Evolutionary conservation across 2,888 invertebrate species (phyloP).

Genomic region (Lithophane semibrunnea): DNA sequence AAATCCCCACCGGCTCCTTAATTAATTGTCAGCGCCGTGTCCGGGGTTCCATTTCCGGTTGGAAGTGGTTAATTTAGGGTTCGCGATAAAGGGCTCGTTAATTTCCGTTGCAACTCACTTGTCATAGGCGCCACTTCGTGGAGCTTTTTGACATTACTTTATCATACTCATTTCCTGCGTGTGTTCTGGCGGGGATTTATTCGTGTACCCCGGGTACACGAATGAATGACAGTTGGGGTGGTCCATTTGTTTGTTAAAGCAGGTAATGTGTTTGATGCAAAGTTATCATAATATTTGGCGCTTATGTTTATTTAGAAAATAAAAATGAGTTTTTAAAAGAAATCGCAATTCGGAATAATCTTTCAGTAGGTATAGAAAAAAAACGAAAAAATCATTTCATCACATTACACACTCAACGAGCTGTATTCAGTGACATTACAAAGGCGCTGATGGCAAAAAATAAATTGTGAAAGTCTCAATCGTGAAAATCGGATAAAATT

Average conservation of each 20-base stretch:
- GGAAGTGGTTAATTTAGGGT: slow-evolving; percentile 80
- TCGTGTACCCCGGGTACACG: not conserved
- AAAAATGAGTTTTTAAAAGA: not conserved
- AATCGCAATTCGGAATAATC: not conserved
- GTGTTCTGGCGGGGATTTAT: slow-evolving; percentile 6
- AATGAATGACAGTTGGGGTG: slow-evolving; percentile 19
- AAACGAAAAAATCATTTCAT: slow-evolving; percentile 36
- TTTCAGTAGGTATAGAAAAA: slow-evolving; percentile 2
- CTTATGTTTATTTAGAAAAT: not conserved
- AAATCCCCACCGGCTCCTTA: slow-evolving; percentile 66
- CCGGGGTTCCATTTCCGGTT: slow-evolving; percentile 72
- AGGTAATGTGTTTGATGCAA: slow-evolving; percentile 5
- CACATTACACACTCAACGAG: slow-evolving; percentile 40
- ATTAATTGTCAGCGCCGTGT: slow-evolving; percentile 72
- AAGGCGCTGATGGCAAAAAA: slow-evolving; percentile 52
- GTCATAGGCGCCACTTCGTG: slow-evolving; percentile 70
- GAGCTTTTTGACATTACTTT: slow-evolving; percentile 57
- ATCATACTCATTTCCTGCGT: slow-evolving; percentile 60
- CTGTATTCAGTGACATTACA: slow-evolving; percentile 36
- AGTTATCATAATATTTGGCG: not conserved
- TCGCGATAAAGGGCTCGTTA: slow-evolving; percentile 80
- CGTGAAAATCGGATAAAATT: slow-evolving; percentile 52
- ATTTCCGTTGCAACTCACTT: slow-evolving; percentile 81
- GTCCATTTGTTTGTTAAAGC: not conserved
- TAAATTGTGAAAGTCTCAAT: slow-evolving; percentile 43